Conservation (phyloP, 2,113 vertebrate genomes). For the Callorhinus ursinus region DNA sequence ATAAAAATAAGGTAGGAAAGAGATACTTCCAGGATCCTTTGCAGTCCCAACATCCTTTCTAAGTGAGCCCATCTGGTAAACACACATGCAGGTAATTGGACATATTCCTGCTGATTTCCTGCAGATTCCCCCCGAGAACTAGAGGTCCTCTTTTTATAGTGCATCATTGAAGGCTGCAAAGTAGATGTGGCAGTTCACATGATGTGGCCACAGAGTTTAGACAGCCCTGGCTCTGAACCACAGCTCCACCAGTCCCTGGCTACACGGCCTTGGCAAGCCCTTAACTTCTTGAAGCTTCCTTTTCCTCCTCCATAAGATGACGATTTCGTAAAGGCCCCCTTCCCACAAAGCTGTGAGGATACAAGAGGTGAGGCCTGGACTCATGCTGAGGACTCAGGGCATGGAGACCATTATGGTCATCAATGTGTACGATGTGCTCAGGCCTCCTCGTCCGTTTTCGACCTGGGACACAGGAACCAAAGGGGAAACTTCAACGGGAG, state of each 20-base stretch:
- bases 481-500: background rate
- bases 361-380: background rate
- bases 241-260: background rate
- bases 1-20: background rate
- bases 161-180: background rate
- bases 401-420: background rate
- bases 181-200: background rate
- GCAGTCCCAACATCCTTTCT: background rate
- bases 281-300: background rate
- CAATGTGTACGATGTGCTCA: background rate
- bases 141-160: background rate
- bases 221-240: background rate
- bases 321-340: background rate
- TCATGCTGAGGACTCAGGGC: background rate
- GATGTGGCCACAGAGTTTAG: background rate
- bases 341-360: background rate
- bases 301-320: background rate
- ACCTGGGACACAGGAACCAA: background rate
- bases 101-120: background rate
- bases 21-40: background rate
- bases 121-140: background rate
- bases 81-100: background rate
- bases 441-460: background rate
- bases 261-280: background rate
- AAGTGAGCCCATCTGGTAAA: background rate